Evolutionary conservation across 53 echinoderm and acorn worm genomes (phyloP).

Genomic region (Apostichopus leukothele): DNA sequence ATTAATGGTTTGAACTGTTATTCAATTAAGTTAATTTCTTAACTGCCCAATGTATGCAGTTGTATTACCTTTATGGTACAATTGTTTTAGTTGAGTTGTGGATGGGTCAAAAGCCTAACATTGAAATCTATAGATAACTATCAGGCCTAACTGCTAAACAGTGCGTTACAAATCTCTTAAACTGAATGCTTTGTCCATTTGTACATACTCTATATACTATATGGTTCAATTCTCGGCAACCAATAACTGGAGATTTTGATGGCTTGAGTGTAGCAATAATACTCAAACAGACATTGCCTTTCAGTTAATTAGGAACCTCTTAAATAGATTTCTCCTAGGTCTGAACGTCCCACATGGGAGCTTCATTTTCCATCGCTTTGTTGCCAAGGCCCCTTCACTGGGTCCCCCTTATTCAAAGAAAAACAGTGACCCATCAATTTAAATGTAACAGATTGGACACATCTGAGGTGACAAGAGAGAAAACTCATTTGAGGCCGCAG

Average conservation of each 20-base stretch:
- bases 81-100: too few species aligned
- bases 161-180: too few species aligned
- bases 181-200: too few species aligned
- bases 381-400: conserved; percentile 5
- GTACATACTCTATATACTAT: too few species aligned
- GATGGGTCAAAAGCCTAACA: too few species aligned
- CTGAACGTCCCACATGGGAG: background rate
- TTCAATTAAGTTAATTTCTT: too few species aligned
- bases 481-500: conserved; percentile 34
- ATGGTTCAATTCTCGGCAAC: too few species aligned
- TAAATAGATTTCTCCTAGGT: conserved; percentile 34
- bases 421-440: conserved; percentile 18
- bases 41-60: too few species aligned
- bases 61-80: too few species aligned
- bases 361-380: conserved; percentile 7
- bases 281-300: conserved; percentile 14
- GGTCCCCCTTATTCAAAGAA: conserved; percentile 10
- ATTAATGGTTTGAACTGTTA: too few species aligned
- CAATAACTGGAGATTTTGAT: background rate
- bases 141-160: too few species aligned
- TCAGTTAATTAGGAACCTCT: conserved; percentile 18
- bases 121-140: too few species aligned
- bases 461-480: conserved; percentile 25
- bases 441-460: conserved; percentile 12
- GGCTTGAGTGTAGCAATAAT: conserved; percentile 4